A percentile compares a stretch with the other conserved stretches of the same genome.
These are phyloP conservation scores for Coptodon bakossiorum DNA, from an alignment of 2,113 vertebrate species.

Conservation along the genomic window DNA sequence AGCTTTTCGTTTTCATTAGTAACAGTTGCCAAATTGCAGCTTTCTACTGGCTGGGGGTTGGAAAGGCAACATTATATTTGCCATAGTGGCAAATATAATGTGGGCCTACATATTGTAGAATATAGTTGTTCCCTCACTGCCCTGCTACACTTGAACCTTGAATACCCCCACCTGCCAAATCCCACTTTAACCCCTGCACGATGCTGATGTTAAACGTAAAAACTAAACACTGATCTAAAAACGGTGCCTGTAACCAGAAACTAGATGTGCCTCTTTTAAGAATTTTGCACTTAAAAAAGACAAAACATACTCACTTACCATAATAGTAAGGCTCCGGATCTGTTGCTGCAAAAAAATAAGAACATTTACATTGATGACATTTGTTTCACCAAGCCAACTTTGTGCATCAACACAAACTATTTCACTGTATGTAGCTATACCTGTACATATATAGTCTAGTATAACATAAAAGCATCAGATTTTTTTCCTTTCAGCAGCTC, in stretches of 20 bases:
- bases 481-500: neutral
- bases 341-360: slow-evolving; percentile 22
- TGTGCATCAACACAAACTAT: neutral
- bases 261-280: neutral
- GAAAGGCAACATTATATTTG: no score
- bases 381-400: neutral
- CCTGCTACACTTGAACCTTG: neutral
- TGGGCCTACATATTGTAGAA: neutral
- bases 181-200: neutral
- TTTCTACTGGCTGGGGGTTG: neutral
- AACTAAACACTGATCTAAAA: neutral
- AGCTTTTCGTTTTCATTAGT: neutral
- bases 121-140: neutral
- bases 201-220: neutral
- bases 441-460: neutral
- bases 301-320: slow-evolving; percentile 52
- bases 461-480: neutral
- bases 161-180: neutral
- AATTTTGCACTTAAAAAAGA: neutral
- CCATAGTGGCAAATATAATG: neutral
- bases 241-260: neutral
- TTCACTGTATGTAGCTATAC: neutral
- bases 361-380: neutral
- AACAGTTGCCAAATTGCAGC: neutral
- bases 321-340: slow-evolving; percentile 66